These are phyloP conservation scores for Sphaeridia pumilis DNA, from an alignment of 2,888 invertebrate genomes.

Conservation along the genomic window DNA sequence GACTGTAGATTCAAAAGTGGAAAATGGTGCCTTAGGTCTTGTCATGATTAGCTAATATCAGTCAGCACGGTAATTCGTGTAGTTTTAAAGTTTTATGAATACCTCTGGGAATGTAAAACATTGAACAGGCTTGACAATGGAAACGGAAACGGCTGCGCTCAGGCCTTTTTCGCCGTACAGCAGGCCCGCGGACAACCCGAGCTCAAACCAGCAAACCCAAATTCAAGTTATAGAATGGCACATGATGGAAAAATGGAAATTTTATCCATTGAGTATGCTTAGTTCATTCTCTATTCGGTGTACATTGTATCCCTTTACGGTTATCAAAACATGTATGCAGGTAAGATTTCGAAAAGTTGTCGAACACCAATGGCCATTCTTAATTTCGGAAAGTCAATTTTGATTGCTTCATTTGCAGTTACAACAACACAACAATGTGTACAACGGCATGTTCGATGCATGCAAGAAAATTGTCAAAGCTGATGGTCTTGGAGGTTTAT, in stretches of 20 bases:
- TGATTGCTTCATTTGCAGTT: conserved; percentile 24
- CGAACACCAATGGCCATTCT: neutral
- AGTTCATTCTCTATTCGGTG: conserved; percentile 68
- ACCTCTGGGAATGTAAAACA: too few relatives aligned
- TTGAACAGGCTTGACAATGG: too few relatives aligned
- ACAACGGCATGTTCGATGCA: conserved; percentile 64
- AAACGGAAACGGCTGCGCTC: neutral
- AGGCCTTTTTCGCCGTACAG: neutral
- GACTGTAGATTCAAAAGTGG: too few relatives aligned
- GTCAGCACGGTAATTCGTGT: too few relatives aligned
- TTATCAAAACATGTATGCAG: conserved; percentile 90
- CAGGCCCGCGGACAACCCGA: too few relatives aligned
- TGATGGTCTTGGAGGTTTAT: conserved; percentile 78
- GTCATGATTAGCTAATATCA: too few relatives aligned
- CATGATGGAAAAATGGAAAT: conserved; percentile 94
- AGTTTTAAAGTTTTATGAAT: too few relatives aligned
- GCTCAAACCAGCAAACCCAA: neutral
- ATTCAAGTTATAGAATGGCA: conserved; percentile 69
- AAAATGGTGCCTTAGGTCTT: too few relatives aligned
- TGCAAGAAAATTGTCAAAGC: conserved; percentile 69
- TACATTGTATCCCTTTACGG: conserved; percentile 77
- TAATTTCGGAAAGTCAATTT: neutral
- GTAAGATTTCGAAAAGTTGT: conserved; percentile 41
- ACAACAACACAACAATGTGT: conserved; percentile 37
- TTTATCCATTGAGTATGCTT: conserved; percentile 80